phyloP scores from a whole-genome alignment of 2,888 invertebrate species.

The Oscheius sp. region DNA sequence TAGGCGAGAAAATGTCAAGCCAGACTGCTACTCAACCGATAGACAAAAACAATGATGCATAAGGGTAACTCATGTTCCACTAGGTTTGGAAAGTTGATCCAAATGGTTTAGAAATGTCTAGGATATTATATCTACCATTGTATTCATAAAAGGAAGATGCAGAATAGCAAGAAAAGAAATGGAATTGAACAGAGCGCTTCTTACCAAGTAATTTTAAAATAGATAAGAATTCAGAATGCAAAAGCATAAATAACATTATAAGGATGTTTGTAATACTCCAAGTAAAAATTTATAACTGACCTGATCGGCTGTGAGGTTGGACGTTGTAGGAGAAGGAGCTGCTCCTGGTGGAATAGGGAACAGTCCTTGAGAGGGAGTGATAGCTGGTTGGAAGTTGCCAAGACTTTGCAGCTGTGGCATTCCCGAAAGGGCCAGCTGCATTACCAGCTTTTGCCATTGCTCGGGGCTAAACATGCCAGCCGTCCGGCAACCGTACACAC shows the following conservation, averaged over 20 bases:
- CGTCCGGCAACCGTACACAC: slow-evolving; percentile 33
- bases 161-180: too few species aligned
- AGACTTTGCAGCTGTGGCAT: slow-evolving; percentile 42
- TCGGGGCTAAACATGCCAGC: slow-evolving; percentile 51
- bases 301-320: slow-evolving; percentile 54
- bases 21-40: too few species aligned
- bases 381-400: slow-evolving; percentile 29
- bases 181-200: too few species aligned
- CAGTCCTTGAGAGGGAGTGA: slow-evolving; percentile 30
- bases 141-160: not conserved
- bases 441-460: slow-evolving; percentile 52
- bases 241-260: not conserved
- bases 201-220: too few species aligned
- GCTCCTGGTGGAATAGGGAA: slow-evolving; percentile 41
- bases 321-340: slow-evolving; percentile 52
- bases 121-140: not conserved
- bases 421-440: slow-evolving; percentile 45
- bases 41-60: too few species aligned
- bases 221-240: too few species aligned
- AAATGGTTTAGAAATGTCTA: not conserved
- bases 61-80: not conserved
- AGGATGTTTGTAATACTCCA: not conserved
- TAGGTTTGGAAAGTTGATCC: not conserved
- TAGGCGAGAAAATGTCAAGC: too few species aligned
- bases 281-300: slow-evolving; percentile 34